phyloP scores from a whole-genome alignment of 2,113 vertebrate genomes.

The Catagonus wagneri region DNA sequence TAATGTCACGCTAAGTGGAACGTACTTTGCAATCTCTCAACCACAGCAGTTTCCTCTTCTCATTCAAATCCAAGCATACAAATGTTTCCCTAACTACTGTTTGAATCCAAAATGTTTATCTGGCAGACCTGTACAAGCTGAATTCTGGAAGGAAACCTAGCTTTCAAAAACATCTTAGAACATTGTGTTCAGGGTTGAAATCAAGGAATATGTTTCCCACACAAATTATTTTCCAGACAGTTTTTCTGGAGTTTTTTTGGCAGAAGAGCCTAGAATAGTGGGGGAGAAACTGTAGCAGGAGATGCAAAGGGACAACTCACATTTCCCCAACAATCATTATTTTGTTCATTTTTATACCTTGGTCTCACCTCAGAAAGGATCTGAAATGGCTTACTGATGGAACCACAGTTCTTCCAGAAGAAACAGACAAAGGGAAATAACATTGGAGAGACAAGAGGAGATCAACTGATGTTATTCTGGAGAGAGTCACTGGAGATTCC shows the following conservation, averaged over 20 bases:
- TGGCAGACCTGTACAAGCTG: constrained; percentile 31
- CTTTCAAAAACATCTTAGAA: constrained; percentile 59
- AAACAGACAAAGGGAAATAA: not conserved
- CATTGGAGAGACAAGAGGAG: not conserved
- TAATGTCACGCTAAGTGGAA: too few relatives aligned
- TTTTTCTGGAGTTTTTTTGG: not conserved
- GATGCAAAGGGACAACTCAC: not conserved
- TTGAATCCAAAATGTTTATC: constrained; percentile 57
- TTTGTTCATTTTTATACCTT: not conserved
- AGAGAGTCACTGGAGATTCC: not conserved
- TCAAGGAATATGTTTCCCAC: not conserved
- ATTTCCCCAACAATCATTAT: not conserved
- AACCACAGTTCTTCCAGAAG: not conserved
- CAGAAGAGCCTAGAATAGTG: not conserved
- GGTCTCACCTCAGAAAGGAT: not conserved
- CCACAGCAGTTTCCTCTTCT: constrained; percentile 69
- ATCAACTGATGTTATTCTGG: fast-evolving
- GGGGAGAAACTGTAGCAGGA: not conserved
- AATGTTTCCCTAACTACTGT: constrained; percentile 26
- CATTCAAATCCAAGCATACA: not conserved
- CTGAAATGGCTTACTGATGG: not conserved
- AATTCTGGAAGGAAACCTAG: constrained; percentile 71
- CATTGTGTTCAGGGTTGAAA: constrained; percentile 46
- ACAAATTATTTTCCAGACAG: not conserved
- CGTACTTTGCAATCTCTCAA: not conserved